phyloP scores from a whole-genome alignment of 2,113 vertebrate genomes.

The Phylloscopus whistleri region DNA sequence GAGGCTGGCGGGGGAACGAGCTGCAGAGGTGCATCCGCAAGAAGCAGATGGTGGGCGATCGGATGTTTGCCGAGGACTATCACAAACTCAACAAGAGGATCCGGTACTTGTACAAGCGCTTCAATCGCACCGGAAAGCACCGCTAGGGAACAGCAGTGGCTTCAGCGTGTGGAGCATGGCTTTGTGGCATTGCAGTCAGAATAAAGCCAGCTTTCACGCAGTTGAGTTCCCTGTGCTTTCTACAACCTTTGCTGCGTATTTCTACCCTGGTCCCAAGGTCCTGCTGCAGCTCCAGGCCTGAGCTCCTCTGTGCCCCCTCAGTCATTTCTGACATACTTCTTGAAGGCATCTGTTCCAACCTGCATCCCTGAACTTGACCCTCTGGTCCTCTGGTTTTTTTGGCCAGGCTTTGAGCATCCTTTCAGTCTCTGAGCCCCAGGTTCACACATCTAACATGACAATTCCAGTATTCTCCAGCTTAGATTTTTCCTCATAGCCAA shows the following conservation, averaged over 20 bases:
- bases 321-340: neutral
- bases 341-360: neutral
- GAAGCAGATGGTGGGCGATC: conserved; percentile 84
- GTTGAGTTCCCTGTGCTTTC: neutral
- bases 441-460: neutral
- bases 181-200: neutral
- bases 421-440: neutral
- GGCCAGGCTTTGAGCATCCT: neutral
- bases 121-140: conserved; percentile 86
- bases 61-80: conserved; percentile 85
- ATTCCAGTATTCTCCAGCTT: neutral
- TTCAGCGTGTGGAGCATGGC: rapidly evolving
- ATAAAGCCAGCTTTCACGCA: conserved; percentile 7
- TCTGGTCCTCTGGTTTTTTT: neutral
- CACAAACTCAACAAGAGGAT: conserved; percentile 89
- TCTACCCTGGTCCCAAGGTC: neutral
- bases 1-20: conserved; percentile 88
- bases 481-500: neutral
- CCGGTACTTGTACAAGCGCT: conserved; percentile 84
- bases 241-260: rapidly evolving
- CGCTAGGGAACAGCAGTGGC: conserved; percentile 59
- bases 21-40: conserved; percentile 87
- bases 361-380: neutral
- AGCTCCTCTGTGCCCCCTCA: neutral
- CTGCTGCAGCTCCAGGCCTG: neutral